Evolutionary conservation across 1,140 invertebrate species (phyloP).

Genomic region (Anastrepha obliqua): DNA sequence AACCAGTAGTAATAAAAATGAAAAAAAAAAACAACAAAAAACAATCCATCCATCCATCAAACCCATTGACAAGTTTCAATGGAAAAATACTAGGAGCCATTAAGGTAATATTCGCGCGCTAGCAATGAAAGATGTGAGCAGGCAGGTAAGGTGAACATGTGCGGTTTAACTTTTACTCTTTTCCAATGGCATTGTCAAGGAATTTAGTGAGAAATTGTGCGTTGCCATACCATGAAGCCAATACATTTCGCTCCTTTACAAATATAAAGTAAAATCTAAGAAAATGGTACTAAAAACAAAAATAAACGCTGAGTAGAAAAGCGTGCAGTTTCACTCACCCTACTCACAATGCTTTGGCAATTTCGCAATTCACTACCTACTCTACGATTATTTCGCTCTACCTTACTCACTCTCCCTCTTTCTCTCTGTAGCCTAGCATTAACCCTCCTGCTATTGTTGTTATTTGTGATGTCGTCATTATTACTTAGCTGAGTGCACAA

Average conservation of each 20-base stretch:
- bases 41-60: neutral
- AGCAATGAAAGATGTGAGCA: neutral
- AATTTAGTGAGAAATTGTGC: neutral
- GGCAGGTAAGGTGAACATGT: neutral
- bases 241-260: neutral
- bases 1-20: neutral
- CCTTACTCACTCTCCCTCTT: neutral
- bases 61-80: constrained; percentile 13
- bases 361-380: neutral
- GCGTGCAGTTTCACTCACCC: constrained; percentile 36
- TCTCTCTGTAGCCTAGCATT: neutral
- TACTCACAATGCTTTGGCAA: neutral
- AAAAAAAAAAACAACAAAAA: neutral
- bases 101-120: neutral
- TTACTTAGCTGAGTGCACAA: constrained; percentile 51
- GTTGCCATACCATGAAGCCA: neutral
- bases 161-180: constrained; percentile 44
- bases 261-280: neutral
- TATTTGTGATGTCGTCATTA: neutral
- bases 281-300: neutral
- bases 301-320: neutral
- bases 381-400: neutral
- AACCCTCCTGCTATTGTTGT: neutral
- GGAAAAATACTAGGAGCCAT: neutral
- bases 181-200: constrained; percentile 15